A percentile compares a stretch with the other conserved stretches of the same genome.
Evolutionary conservation across 1,140 invertebrate genomes (phyloP).

Genomic region (Drosophila persimilis): DNA sequence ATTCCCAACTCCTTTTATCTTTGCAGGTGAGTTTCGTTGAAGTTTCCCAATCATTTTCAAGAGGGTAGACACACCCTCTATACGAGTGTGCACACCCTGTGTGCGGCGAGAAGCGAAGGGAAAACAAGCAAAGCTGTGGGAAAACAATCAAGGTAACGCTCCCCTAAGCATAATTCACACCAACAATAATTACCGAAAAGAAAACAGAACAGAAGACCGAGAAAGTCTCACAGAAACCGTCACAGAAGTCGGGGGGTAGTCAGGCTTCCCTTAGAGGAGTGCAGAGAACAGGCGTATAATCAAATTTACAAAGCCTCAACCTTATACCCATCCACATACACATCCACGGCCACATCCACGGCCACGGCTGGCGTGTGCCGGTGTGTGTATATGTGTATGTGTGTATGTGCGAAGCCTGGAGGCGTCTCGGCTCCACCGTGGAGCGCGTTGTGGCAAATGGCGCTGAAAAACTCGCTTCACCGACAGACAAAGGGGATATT

Average conservation of each 20-base stretch:
- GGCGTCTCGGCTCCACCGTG: no score
- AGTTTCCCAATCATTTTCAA: conserved; percentile 14
- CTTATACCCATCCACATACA: no score
- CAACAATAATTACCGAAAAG: conserved; percentile 56
- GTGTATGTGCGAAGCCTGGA: no score
- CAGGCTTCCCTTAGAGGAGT: not conserved
- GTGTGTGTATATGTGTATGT: no score
- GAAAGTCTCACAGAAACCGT: not conserved
- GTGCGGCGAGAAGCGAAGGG: not conserved
- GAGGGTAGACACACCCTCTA: conserved; percentile 9
- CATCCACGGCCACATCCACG: no score
- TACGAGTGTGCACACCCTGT: not conserved
- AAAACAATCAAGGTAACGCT: conserved; percentile 39
- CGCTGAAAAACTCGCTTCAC: conserved; percentile 6
- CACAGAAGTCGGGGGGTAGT: not conserved
- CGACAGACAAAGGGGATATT: not conserved
- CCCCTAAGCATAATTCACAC: conserved; percentile 56
- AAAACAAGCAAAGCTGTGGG: conserved; percentile 23
- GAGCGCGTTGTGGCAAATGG: conserved; percentile 18
- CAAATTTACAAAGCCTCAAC: conserved; percentile 29
- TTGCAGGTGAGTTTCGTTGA: conserved; percentile 43
- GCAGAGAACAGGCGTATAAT: conserved; percentile 44
- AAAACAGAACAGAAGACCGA: conserved; percentile 17
- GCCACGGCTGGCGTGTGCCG: no score
- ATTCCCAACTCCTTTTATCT: conserved; percentile 3